Base-by-base conservation (phyloP, 2,113 vertebrate genomes). In the Upupa epops region DNA sequence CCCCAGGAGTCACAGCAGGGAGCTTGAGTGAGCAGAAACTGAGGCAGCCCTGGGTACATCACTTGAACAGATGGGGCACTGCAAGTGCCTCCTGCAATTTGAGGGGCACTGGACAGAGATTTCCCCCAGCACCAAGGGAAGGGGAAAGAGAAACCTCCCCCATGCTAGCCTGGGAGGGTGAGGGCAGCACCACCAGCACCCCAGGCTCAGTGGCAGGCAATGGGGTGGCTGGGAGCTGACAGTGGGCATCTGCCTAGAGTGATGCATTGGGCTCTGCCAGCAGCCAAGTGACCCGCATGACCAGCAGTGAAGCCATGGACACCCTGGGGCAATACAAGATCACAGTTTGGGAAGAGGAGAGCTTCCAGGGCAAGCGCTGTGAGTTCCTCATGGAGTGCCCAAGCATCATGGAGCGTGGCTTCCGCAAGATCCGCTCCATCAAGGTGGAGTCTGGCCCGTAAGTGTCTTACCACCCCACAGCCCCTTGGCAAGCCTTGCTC, bases 381-480 rank as follows among this genome's bases (percentile, higher is more conserved):
- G 98, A 98, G 91, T 98, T 99, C 97, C 98, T 98, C 97, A 98
- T 98, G 96, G 99, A 99, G 96, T 99, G 99, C 75, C 98, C 98
- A 78, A 99, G 98, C 98, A 98, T 99, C 97, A 98, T 98, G 98
- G 98, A 99, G 94, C 98, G 98, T 1, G 97, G 98, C 91, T 99
- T 99, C 98, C 97, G 98, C 97, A 98, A 98, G 97, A 99, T 99
- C 96, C 98, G 98, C 97, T 99, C 99, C 60, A 98, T 99, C 96
- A 99, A 99, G 97, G 99, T 99, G 93, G 99, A 99, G 96, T 98
- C 97, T 13, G 98, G 98, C 95, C 98, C 98, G 98, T 99, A 98
- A 99, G 99, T 98, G 80, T 70, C 25, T 59, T 6, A 2, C 56
- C 58, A 26, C 70, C 79, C 71, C 6, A 3, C 1, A 11, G 36